A percentile compares a stretch with the other conserved stretches of the same genome.
Evolutionary conservation across 2,888 invertebrate species (phyloP).

Genomic region (Scaeva pyrastri): DNA sequence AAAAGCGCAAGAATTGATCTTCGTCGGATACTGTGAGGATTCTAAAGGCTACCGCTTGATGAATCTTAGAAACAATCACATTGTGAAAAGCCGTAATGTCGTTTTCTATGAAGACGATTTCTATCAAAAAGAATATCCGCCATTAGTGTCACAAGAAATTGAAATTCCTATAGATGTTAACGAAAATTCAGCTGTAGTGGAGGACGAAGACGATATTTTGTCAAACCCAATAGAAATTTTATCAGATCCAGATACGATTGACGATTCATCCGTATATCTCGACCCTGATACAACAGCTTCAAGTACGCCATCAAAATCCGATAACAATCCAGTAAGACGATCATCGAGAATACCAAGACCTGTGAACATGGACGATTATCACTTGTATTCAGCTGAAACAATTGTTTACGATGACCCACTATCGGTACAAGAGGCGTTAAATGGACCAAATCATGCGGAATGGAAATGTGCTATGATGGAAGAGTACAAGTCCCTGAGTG

Average conservation of each 20-base stretch:
- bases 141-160: background rate
- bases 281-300: background rate
- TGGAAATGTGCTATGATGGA: background rate
- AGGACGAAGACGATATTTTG: conserved; percentile 22
- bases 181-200: background rate
- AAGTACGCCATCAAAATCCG: background rate
- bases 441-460: background rate
- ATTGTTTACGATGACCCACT: background rate
- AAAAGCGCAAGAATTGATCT: conserved; percentile 43
- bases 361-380: conserved; percentile 23
- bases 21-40: conserved; percentile 53
- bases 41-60: conserved; percentile 52
- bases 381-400: conserved; percentile 27
- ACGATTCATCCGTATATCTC: conserved; percentile 4
- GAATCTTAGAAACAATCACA: conserved; percentile 18
- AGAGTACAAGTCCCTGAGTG: background rate
- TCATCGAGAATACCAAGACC: conserved; percentile 8
- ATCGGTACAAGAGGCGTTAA: background rate
- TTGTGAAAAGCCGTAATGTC: conserved; percentile 44
- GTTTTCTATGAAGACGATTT: conserved; percentile 47
- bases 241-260: background rate
- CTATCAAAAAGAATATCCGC: background rate
- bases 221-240: background rate
- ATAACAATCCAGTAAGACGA: conserved; percentile 9
- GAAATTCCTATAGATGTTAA: background rate